Conservation (phyloP, 2,888 invertebrate genomes). For the Yponomeuta cagnagella region DNA sequence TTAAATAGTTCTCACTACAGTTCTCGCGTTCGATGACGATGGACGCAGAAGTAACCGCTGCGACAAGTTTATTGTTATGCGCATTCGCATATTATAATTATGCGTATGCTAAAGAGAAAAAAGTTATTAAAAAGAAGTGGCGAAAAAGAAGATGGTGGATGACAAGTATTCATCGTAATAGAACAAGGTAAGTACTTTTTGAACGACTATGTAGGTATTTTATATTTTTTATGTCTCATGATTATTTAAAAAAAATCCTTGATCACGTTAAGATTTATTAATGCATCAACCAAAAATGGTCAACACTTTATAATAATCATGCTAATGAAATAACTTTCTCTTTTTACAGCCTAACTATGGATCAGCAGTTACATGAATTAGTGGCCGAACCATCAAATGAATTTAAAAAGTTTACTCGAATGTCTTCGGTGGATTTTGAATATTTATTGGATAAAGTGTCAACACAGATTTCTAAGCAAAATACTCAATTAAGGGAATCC, state of each 20-base stretch:
- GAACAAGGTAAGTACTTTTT: no score
- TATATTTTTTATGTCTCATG: no score
- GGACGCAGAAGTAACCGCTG: constrained; percentile 19
- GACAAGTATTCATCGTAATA: no score
- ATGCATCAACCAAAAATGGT: constrained; percentile 15
- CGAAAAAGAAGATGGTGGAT: no score
- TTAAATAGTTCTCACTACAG: constrained; percentile 18
- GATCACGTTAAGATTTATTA: constrained; percentile 14
- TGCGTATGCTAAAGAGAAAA: no score
- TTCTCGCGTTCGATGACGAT: constrained; percentile 20
- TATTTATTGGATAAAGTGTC: constrained; percentile 16
- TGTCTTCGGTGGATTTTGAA: constrained; percentile 19
- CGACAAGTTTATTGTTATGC: constrained; percentile 18
- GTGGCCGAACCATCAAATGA: constrained; percentile 16
- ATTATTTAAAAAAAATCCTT: constrained; percentile 16
- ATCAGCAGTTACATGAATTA: constrained; percentile 16
- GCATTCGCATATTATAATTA: constrained; percentile 18
- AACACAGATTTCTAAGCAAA: constrained; percentile 17
- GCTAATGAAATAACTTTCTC: constrained; percentile 15
- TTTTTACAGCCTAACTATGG: constrained; percentile 17
- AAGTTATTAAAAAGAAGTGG: no score
- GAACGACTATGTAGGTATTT: no score
- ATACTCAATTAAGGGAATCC: constrained; percentile 17
- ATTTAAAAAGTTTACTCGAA: constrained; percentile 19
- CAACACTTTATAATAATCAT: constrained; percentile 15